These are phyloP conservation scores for Dromius quadrimaculatus DNA, from an alignment of 2,888 invertebrate genomes.

Conservation along the genomic window DNA sequence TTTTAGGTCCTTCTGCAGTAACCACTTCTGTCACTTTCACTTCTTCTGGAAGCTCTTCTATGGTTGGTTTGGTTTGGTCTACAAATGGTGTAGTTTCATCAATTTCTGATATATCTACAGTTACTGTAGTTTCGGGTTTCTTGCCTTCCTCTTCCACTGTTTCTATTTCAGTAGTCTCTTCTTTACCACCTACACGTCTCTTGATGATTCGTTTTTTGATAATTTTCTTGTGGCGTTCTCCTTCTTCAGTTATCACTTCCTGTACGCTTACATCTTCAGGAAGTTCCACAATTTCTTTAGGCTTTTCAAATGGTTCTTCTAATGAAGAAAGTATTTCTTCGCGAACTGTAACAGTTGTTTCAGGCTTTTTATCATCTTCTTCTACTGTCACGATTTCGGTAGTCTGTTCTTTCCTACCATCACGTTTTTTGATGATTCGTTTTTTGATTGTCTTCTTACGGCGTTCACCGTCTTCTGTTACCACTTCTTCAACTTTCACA, in stretches of 20 bases:
- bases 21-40: slow-evolving; percentile 56
- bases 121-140: too few relatives aligned
- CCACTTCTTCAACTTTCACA: slow-evolving; percentile 56
- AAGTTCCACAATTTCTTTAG: slow-evolving; percentile 62
- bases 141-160: too few relatives aligned
- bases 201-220: too few relatives aligned
- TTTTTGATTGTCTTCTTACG: slow-evolving; percentile 57
- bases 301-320: too few relatives aligned
- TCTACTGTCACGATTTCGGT: slow-evolving; percentile 67
- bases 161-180: too few relatives aligned
- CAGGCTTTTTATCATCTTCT: slow-evolving; percentile 65
- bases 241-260: too few relatives aligned
- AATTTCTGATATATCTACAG: too few relatives aligned
- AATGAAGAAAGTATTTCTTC: too few relatives aligned
- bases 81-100: slow-evolving; percentile 56
- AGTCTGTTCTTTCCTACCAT: slow-evolving; percentile 61
- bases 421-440: slow-evolving; percentile 60
- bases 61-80: slow-evolving; percentile 54
- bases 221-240: too few relatives aligned
- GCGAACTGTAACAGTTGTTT: slow-evolving; percentile 60
- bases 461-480: slow-evolving; percentile 53
- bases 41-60: slow-evolving; percentile 56
- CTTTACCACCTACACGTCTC: too few relatives aligned
- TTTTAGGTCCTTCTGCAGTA: slow-evolving; percentile 53
- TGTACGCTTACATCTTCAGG: too few relatives aligned